A percentile compares a stretch with the other conserved stretches of the same genome.
phyloP scores from a whole-genome alignment of 2,113 vertebrate genomes.

The Anhinga rufa region DNA sequence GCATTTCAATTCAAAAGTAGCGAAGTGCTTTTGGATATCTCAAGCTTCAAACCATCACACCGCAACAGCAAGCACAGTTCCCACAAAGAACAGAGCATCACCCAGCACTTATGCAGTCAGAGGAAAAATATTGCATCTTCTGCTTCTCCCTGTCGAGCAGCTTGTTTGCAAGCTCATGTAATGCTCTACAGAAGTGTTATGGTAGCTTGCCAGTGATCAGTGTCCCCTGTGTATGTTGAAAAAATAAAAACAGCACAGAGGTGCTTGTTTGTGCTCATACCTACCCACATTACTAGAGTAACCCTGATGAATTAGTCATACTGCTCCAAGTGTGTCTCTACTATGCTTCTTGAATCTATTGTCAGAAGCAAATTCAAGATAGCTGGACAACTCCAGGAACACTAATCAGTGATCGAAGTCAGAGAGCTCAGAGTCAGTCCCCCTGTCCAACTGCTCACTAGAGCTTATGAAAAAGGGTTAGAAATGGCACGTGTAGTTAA shows the following conservation, averaged over 20 bases:
- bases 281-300: background rate
- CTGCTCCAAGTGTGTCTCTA: background rate
- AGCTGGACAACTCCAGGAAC: background rate
- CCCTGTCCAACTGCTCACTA: background rate
- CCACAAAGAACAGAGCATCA: background rate
- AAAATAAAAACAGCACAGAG: background rate
- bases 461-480: background rate
- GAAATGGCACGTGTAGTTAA: background rate
- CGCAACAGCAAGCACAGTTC: background rate
- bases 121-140: constrained; percentile 29
- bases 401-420: background rate
- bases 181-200: background rate
- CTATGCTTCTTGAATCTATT: background rate
- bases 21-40: background rate
- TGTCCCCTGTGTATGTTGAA: constrained; percentile 48
- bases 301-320: background rate
- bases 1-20: background rate
- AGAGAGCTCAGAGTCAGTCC: background rate
- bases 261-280: background rate
- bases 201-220: constrained; percentile 7
- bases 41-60: background rate
- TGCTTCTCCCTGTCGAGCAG: constrained; percentile 34
- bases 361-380: background rate
- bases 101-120: constrained; percentile 59
- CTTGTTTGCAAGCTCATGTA: constrained; percentile 46